Base-by-base conservation (phyloP, 2,113 vertebrate species). In the Henicopernis longicauda region DNA sequence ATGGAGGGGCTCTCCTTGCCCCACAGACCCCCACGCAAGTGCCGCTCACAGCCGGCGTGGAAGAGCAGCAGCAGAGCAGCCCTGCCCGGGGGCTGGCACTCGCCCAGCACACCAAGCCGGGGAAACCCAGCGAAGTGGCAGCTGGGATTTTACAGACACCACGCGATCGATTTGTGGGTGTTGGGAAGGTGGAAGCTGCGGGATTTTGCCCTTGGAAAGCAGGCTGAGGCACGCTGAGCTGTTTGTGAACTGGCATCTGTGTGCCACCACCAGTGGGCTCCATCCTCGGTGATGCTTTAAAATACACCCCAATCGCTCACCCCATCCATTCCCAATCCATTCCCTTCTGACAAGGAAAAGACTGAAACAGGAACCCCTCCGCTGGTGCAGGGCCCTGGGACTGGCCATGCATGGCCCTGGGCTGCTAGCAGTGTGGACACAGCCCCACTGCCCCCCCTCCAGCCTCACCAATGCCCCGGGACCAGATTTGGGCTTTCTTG, bases 11-110 rank as follows among this genome's bases (percentile, higher is more conserved):
- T 84, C 15, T 87, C 32, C 50, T 44, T 26, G 49, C 44, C 49
- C 61, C 5, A 5, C 16, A 29, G 50, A 21, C 40, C 29, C n/a
- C 38, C 73, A 9, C 0, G 0, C 38, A 19, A 57, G 26, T 49
- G 13, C 36, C 5, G 1, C 69, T 73, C 49, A 49, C 10, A 4
- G 2, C 0, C 2, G 7, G 32, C n/a, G 13, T 6, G 9, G 16
- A 40, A 19, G 80, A 69, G 38, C 29, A 15, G 1, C 0, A 1
- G 58, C 32, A 34, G 54, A 77, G 93, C 70, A 82, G 61, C 71
- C 3, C 29, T 45, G 70, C 65, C 45, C 5, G 0, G 20, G 34
- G 12, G 16, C 61, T 50, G 49, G 34, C 29, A 11, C 34, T 77
- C 8, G 1, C 45, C 36, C 65, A 58, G 67, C 25, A n/a, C 2